Evolutionary conservation across 53 echinoderm and acorn worm genomes (phyloP).

Genomic region (Holothuria leucospilota): DNA sequence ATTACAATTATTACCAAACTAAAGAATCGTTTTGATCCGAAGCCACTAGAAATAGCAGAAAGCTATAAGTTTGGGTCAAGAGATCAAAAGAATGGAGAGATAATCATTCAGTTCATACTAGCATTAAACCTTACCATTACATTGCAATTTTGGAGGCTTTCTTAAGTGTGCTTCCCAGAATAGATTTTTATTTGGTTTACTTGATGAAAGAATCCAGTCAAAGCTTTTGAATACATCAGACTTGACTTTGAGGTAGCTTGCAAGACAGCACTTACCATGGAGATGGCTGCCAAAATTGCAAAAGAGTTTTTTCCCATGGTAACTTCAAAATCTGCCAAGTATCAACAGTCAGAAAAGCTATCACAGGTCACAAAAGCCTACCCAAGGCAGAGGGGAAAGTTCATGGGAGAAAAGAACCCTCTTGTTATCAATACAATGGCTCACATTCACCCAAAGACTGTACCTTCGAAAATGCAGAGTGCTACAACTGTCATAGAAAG

Average conservation of each 20-base stretch:
- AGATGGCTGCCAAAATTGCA: no score
- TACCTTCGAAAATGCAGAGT: slow-evolving; percentile 42
- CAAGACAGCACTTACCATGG: slow-evolving; percentile 35
- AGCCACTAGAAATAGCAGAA: no score
- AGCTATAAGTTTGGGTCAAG: slow-evolving; percentile 64
- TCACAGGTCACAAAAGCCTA: neutral
- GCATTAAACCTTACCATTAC: slow-evolving; percentile 46
- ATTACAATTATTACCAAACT: slow-evolving; percentile 25
- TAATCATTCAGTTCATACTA: slow-evolving; percentile 41
- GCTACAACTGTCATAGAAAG: slow-evolving; percentile 49
- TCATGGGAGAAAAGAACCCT: neutral
- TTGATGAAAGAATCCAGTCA: slow-evolving; percentile 55
- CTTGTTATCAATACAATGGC: slow-evolving; percentile 50
- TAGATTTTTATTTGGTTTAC: slow-evolving; percentile 61
- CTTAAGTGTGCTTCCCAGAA: slow-evolving; percentile 47
- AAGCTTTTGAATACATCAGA: slow-evolving; percentile 48
- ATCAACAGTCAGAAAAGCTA: slow-evolving; percentile 51
- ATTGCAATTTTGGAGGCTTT: slow-evolving; percentile 61
- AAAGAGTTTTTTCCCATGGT: slow-evolving; percentile 27
- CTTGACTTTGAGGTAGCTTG: slow-evolving; percentile 54
- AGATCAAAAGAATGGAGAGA: slow-evolving; percentile 45
- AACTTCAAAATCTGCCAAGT: neutral
- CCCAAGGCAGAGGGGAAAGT: neutral
- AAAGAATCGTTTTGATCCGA: slow-evolving; percentile 37
- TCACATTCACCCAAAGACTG: slow-evolving; percentile 38